A percentile compares a stretch with the other conserved stretches of the same genome.
Evolutionary conservation across 2,113 vertebrate genomes (phyloP).

Genomic region (Bubo scandiacus): DNA sequence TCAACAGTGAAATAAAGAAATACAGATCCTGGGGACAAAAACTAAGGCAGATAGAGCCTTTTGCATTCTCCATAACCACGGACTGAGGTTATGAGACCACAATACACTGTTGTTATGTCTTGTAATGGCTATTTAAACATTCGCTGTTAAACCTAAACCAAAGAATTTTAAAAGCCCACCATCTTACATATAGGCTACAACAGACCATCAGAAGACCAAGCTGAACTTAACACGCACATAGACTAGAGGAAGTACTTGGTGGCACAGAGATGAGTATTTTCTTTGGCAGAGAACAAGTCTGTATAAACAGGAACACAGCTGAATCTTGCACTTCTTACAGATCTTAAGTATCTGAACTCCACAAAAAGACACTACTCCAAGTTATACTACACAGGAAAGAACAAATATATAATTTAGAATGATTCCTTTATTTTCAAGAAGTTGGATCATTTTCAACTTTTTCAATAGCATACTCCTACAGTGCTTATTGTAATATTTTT

Average conservation of each 20-base stretch:
- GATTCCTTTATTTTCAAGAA: not conserved
- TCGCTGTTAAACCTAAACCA: slow-evolving; percentile 38
- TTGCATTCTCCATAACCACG: not conserved
- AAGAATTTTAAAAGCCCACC: slow-evolving; percentile 43
- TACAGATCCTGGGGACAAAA: not conserved
- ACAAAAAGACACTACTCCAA: not conserved
- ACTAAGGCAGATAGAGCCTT: not conserved
- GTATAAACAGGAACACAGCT: slow-evolving; percentile 38
- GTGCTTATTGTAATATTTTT: not conserved
- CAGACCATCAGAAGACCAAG: slow-evolving; percentile 47
- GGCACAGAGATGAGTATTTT: slow-evolving; percentile 56
- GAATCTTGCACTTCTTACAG: not conserved
- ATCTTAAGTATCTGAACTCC: not conserved
- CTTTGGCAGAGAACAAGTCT: slow-evolving; percentile 59
- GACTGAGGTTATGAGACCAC: not conserved
- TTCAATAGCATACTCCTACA: not conserved
- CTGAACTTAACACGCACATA: slow-evolving; percentile 47
- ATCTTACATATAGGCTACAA: slow-evolving; percentile 9
- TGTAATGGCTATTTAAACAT: not conserved
- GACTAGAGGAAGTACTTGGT: slow-evolving; percentile 49
- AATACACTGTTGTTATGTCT: not conserved
- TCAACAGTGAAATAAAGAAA: not conserved
- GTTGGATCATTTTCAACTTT: not conserved
- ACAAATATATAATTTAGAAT: not conserved
- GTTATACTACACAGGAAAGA: not conserved